A percentile compares a stretch with the other conserved stretches of the same genome.
Conservation (phyloP, 2,888 invertebrate species). For the Volucella inflata region DNA sequence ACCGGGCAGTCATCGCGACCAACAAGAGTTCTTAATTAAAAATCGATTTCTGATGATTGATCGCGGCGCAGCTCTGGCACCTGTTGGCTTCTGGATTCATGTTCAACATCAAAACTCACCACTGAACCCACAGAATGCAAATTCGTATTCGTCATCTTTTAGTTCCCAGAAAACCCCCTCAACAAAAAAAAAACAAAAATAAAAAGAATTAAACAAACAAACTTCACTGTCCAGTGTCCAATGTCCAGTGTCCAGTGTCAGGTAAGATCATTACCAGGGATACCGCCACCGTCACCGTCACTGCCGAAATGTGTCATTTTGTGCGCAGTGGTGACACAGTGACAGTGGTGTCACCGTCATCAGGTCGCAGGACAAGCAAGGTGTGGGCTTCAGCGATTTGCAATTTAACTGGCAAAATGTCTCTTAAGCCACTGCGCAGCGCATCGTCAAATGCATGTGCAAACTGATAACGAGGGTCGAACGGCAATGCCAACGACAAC, state of each 20-base stretch:
- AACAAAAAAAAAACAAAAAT: conserved; percentile 9
- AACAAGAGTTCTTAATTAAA: conserved; percentile 84
- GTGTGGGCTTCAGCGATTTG: conserved; percentile 71
- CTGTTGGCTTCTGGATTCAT: conserved; percentile 84
- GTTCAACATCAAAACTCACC: conserved; percentile 80
- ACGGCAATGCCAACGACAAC: conserved; percentile 19
- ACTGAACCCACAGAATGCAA: conserved; percentile 69
- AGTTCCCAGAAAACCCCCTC: conserved; percentile 64
- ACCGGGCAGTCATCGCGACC: conserved; percentile 69
- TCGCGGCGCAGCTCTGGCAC: conserved; percentile 82
- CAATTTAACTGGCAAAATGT: conserved; percentile 75
- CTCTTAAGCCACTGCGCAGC: conserved; percentile 71
- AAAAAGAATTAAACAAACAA: not conserved
- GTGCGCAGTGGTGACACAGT: conserved; percentile 53
- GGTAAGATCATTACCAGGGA: conserved; percentile 46
- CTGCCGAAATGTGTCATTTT: conserved; percentile 52
- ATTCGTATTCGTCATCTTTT: conserved; percentile 65
- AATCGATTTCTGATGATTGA: conserved; percentile 83
- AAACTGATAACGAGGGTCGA: conserved; percentile 63
- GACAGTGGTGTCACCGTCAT: conserved; percentile 56
- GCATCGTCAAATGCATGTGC: conserved; percentile 38
- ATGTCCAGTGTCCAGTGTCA: not conserved
- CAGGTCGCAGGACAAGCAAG: conserved; percentile 61
- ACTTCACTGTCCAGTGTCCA: not conserved
- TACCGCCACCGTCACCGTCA: conserved; percentile 71